Evolutionary conservation across 2,888 invertebrate species (phyloP).

Genomic region (Spilarctia lutea): DNA sequence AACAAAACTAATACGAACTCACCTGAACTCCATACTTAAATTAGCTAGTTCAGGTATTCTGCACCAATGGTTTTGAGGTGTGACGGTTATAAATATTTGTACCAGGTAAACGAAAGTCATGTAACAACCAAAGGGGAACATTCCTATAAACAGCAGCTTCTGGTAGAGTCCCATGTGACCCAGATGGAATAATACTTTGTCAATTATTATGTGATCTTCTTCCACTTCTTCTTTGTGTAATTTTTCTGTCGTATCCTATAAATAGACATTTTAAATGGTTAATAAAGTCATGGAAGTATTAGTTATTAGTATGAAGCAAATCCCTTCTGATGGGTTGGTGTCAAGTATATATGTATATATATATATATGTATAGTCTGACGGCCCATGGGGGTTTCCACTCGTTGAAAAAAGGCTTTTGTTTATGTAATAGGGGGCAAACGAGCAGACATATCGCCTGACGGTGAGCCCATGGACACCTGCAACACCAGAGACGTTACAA

Average conservation of each 20-base stretch:
- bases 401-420: too few relatives aligned
- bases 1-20: background rate
- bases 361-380: too few relatives aligned
- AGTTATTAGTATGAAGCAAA: background rate
- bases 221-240: background rate
- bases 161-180: background rate
- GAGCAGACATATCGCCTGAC: too few relatives aligned
- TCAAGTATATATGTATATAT: too few relatives aligned
- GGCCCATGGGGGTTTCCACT: too few relatives aligned
- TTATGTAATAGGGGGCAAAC: too few relatives aligned
- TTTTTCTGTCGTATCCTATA: background rate
- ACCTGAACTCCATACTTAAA: constrained; percentile 67
- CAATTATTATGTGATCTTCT: constrained; percentile 1
- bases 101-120: constrained; percentile 70
- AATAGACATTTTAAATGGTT: background rate
- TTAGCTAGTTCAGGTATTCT: constrained; percentile 66
- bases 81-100: constrained; percentile 75
- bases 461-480: too few relatives aligned
- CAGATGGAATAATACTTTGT: background rate
- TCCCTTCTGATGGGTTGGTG: too few relatives aligned
- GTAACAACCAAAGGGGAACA: background rate
- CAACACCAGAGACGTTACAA: too few relatives aligned
- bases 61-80: constrained; percentile 75
- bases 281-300: background rate
- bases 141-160: background rate